These are phyloP conservation scores for Gymnorhina tibicen DNA, from an alignment of 2,113 vertebrate species.

Conservation along the genomic window DNA sequence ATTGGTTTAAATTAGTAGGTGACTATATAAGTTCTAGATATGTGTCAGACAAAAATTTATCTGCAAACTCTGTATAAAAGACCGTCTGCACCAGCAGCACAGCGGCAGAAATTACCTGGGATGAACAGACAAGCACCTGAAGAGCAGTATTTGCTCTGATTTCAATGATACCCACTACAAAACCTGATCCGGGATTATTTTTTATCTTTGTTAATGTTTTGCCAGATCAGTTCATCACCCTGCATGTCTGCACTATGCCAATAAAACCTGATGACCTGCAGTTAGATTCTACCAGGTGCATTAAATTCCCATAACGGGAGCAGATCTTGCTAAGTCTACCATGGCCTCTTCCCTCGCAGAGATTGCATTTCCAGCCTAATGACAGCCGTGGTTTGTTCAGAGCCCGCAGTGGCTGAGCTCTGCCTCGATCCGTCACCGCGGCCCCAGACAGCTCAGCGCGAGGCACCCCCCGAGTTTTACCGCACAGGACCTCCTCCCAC, in stretches of 20 bases:
- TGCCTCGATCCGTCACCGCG: not conserved
- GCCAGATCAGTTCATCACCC: slow-evolving; percentile 51
- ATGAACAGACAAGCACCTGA: not conserved
- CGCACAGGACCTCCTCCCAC: accelerated
- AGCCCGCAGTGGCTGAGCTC: not conserved
- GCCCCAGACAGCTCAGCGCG: not conserved
- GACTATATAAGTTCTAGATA: slow-evolving; percentile 27
- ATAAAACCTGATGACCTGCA: slow-evolving; percentile 66
- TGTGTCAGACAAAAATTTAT: slow-evolving; percentile 8
- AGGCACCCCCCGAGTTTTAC: accelerated
- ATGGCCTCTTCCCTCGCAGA: slow-evolving; percentile 13
- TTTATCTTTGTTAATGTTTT: slow-evolving; percentile 48
- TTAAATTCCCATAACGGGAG: slow-evolving; percentile 60
- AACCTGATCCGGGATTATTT: not conserved
- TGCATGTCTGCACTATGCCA: slow-evolving; percentile 19
- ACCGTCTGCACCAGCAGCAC: not conserved
- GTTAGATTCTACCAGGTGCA: slow-evolving; percentile 61
- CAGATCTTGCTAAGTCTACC: slow-evolving; percentile 50
- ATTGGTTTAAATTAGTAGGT: slow-evolving; percentile 45
- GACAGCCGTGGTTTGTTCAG: not conserved
- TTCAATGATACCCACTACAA: not conserved
- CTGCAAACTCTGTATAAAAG: not conserved
- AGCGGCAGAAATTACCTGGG: slow-evolving; percentile 9
- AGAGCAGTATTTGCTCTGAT: not conserved
- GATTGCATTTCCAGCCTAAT: slow-evolving; percentile 59